Evolutionary conservation across 2,797 vertebrate species (phyloP).

Genomic region (Leptatherina wallacei): DNA sequence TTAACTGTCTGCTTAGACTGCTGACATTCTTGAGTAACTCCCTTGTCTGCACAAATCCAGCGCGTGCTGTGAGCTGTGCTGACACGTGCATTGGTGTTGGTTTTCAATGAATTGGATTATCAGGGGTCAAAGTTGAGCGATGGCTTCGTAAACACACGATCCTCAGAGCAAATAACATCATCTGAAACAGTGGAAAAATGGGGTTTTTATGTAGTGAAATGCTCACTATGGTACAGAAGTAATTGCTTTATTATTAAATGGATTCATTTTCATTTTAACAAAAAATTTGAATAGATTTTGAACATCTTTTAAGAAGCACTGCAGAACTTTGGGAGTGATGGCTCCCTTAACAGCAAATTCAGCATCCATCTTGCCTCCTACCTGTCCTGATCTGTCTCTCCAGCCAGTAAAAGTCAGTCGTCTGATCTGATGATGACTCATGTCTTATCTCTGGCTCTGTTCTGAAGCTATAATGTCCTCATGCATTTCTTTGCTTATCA

Average conservation of each 20-base stretch:
- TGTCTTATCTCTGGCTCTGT: neutral
- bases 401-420: neutral
- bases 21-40: conserved; percentile 43
- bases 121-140: conserved; percentile 43
- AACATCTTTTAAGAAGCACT: neutral
- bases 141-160: conserved; percentile 36
- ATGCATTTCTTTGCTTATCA: no score
- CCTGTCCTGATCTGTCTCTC: neutral
- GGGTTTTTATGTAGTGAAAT: neutral
- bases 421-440: neutral
- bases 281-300: neutral
- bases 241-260: neutral
- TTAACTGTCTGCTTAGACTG: conserved; percentile 49
- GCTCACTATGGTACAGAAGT: neutral
- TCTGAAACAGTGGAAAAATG: conserved; percentile 11
- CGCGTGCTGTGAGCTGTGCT: conserved; percentile 20
- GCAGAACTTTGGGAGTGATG: neutral
- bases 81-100: conserved; percentile 51
- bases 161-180: conserved; percentile 27
- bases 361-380: neutral
- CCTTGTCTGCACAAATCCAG: conserved; percentile 50
- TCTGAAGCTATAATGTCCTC: no score
- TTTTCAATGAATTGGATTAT: conserved; percentile 67
- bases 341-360: no score
- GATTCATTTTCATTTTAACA: neutral